Conservation (phyloP, 2,888 invertebrate genomes). For the Dasypogon diadema region DNA sequence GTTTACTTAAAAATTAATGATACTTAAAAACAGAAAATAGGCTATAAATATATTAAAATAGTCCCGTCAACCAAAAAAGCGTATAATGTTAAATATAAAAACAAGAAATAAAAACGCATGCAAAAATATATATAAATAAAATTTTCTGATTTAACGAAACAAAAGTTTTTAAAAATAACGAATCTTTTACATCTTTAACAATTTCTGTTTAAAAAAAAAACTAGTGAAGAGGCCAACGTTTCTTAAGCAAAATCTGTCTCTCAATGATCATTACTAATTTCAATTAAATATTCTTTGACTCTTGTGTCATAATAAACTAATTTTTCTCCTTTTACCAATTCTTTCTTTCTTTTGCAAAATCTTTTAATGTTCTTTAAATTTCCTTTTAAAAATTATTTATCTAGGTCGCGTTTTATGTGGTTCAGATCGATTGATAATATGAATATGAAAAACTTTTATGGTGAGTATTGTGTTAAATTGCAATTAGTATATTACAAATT, state of each 20-base stretch:
- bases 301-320: constrained; percentile 29
- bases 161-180: constrained; percentile 32
- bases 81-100: constrained; percentile 54
- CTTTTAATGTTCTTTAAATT: neutral
- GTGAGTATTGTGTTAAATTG: constrained; percentile 48
- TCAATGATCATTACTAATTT: constrained; percentile 9
- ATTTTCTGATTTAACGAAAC: constrained; percentile 38
- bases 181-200: constrained; percentile 27
- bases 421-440: constrained; percentile 26
- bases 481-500: constrained; percentile 54
- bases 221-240: constrained; percentile 59
- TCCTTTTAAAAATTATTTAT: constrained; percentile 19
- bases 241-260: constrained; percentile 49
- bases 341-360: constrained; percentile 30
- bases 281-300: constrained; percentile 14
- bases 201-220: constrained; percentile 38
- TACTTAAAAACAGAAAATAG: constrained; percentile 51
- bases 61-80: constrained; percentile 69
- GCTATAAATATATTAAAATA: constrained; percentile 60
- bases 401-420: constrained; percentile 13
- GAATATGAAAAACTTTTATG: constrained; percentile 40
- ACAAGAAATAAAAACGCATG: constrained; percentile 39
- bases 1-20: constrained; percentile 27
- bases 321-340: constrained; percentile 35
- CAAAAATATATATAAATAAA: constrained; percentile 53